Evolutionary conservation across 2,113 vertebrate genomes (phyloP).

Genomic region (Perca fluviatilis): DNA sequence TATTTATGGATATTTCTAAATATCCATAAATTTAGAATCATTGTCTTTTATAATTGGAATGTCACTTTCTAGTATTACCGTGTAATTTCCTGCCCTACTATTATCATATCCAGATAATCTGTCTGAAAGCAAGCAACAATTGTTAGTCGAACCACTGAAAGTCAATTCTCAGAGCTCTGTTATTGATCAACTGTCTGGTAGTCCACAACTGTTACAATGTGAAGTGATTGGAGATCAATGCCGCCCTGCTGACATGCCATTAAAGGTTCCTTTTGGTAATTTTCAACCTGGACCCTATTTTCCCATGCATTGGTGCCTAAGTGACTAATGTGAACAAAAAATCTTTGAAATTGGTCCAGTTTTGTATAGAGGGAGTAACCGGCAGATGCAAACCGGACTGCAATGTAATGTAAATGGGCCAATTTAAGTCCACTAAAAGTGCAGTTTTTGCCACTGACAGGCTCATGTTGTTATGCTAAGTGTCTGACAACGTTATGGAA

Average conservation of each 20-base stretch:
- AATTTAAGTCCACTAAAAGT: too few relatives aligned
- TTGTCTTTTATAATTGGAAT: background rate
- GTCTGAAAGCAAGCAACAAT: background rate
- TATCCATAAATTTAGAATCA: background rate
- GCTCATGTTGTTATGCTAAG: too few relatives aligned
- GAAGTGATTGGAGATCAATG: slow-evolving; percentile 48
- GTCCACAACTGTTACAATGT: slow-evolving; percentile 36
- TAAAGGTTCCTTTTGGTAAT: background rate
- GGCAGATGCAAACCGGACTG: too few relatives aligned
- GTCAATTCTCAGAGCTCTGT: slow-evolving; percentile 19
- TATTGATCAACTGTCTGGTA: slow-evolving; percentile 19
- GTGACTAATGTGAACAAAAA: too few relatives aligned
- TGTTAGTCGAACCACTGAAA: background rate
- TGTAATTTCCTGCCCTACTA: background rate
- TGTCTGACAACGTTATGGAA: too few relatives aligned
- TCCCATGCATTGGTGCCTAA: too few relatives aligned
- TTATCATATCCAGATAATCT: slow-evolving; percentile 12
- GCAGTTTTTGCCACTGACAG: too few relatives aligned
- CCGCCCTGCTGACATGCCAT: slow-evolving; percentile 10
- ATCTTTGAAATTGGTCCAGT: too few relatives aligned
- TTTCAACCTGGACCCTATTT: too few relatives aligned
- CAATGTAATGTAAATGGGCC: too few relatives aligned
- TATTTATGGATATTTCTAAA: background rate
- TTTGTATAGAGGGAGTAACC: too few relatives aligned
- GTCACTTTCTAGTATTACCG: background rate